phyloP scores from a whole-genome alignment of 2,113 vertebrate genomes.

The Lipophrys pholis region DNA sequence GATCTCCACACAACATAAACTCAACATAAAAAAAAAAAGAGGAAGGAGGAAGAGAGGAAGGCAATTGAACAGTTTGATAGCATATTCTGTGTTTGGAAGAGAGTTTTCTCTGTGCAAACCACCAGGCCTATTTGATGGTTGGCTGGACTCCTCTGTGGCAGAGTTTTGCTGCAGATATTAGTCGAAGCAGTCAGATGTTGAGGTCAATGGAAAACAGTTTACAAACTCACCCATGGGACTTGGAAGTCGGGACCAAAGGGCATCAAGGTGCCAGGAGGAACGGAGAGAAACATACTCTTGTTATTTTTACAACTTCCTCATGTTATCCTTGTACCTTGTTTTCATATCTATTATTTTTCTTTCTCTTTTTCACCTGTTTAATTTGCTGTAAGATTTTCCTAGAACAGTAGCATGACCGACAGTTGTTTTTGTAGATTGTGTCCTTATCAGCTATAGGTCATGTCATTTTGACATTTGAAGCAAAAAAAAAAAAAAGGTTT shows the following conservation, averaged over 20 bases:
- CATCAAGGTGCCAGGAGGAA: conserved; percentile 18
- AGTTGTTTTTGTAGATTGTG: too few species aligned
- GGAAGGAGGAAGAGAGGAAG: conserved; percentile 29
- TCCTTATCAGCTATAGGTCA: too few species aligned
- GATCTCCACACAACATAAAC: conserved; percentile 26
- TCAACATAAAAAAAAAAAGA: conserved; percentile 24
- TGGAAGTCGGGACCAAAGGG: conserved; percentile 25
- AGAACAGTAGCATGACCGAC: background rate
- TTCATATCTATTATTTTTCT: background rate
- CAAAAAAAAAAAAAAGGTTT: too few species aligned
- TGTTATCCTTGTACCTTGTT: background rate
- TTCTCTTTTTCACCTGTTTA: background rate
- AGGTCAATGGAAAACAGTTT: conserved; percentile 48
- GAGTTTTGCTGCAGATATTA: conserved; percentile 27
- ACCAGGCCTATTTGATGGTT: conserved; percentile 3
- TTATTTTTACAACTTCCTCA: conserved; percentile 31
- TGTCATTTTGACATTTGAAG: too few species aligned
- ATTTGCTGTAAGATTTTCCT: background rate
- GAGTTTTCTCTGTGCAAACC: conserved; percentile 3
- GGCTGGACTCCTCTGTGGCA: background rate
- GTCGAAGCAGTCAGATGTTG: conserved; percentile 48
- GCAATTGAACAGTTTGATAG: conserved; percentile 12
- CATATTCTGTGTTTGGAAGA: conserved; percentile 29
- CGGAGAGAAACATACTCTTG: conserved; percentile 20
- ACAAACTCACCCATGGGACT: conserved; percentile 32